Evolutionary conservation across 2,113 vertebrate species (phyloP).

Genomic region (Zeus faber): DNA sequence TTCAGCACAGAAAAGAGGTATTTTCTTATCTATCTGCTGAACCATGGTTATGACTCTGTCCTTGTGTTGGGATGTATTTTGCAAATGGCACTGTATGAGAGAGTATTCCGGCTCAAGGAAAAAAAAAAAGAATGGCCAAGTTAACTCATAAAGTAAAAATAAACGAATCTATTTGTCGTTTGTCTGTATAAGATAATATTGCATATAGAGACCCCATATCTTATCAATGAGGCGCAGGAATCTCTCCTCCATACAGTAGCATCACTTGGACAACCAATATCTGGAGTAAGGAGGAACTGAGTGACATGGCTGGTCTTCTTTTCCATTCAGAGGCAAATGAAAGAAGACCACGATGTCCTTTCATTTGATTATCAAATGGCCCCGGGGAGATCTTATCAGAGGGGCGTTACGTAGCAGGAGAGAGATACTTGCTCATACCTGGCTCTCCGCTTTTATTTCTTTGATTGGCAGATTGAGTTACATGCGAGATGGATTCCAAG

Average conservation of each 20-base stretch:
- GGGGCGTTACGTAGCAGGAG: not conserved
- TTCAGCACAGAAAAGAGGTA: slow-evolving; percentile 97
- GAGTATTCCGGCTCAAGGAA: slow-evolving; percentile 75
- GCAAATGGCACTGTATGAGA: slow-evolving; percentile 70
- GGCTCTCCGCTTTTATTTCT: slow-evolving; percentile 42
- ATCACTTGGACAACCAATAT: slow-evolving; percentile 55
- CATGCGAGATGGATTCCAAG: slow-evolving; percentile 34
- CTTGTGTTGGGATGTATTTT: slow-evolving; percentile 65
- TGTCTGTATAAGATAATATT: too few species aligned
- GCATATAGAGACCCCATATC: too few species aligned
- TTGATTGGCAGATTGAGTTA: slow-evolving; percentile 58
- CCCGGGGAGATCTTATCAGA: slow-evolving; percentile 39
- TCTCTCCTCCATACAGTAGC: slow-evolving; percentile 72
- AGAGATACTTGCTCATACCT: too few species aligned
- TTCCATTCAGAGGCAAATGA: slow-evolving; percentile 59
- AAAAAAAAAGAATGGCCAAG: not conserved
- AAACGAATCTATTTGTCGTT: too few species aligned
- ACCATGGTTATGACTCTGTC: slow-evolving; percentile 40
- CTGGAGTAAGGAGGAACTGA: slow-evolving; percentile 75
- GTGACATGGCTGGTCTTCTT: slow-evolving; percentile 78
- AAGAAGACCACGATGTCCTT: slow-evolving; percentile 73
- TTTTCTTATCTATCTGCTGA: slow-evolving; percentile 47
- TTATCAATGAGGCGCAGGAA: slow-evolving; percentile 80
- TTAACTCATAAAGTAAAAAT: too few species aligned
- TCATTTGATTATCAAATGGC: slow-evolving; percentile 59